Evolutionary conservation across 2,113 vertebrate species (phyloP).

Genomic region (Chloropsis cyanopogon): DNA sequence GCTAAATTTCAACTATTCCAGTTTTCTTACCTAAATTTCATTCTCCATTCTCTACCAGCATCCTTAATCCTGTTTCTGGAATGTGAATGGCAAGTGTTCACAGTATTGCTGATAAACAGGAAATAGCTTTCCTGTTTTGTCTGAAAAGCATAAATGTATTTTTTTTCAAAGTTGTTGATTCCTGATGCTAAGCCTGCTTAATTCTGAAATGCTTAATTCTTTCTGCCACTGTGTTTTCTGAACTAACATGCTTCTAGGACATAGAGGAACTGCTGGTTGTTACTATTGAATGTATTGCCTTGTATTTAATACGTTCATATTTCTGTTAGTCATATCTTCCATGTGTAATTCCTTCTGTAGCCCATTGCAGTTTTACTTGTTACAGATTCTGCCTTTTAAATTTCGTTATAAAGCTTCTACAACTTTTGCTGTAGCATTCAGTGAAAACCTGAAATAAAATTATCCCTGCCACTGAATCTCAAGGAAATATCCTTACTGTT

Average conservation of each 20-base stretch:
- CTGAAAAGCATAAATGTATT: not conserved
- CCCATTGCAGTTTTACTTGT: not conserved
- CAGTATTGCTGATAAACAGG: not conserved
- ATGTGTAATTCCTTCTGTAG: not conserved
- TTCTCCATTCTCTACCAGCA: not conserved
- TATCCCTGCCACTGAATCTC: not conserved
- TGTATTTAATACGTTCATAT: not conserved
- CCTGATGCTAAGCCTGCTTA: not conserved
- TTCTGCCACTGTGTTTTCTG: not conserved
- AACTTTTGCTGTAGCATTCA: not conserved
- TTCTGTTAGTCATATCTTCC: not conserved
- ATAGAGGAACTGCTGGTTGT: not conserved
- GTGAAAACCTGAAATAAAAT: conserved; percentile 15
- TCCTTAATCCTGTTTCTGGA: not conserved
- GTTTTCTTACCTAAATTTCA: not conserved
- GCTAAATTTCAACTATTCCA: not conserved
- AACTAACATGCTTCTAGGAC: not conserved
- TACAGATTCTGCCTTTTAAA: not conserved
- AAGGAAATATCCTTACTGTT: not conserved
- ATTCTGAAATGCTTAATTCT: not conserved
- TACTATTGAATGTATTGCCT: not conserved
- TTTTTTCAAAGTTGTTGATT: not conserved
- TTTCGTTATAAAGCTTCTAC: not conserved
- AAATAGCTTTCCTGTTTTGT: not conserved
- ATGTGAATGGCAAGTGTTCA: not conserved